Conservation (phyloP, 2,797 vertebrate species). For the Acrocephalus scirpaceus region DNA sequence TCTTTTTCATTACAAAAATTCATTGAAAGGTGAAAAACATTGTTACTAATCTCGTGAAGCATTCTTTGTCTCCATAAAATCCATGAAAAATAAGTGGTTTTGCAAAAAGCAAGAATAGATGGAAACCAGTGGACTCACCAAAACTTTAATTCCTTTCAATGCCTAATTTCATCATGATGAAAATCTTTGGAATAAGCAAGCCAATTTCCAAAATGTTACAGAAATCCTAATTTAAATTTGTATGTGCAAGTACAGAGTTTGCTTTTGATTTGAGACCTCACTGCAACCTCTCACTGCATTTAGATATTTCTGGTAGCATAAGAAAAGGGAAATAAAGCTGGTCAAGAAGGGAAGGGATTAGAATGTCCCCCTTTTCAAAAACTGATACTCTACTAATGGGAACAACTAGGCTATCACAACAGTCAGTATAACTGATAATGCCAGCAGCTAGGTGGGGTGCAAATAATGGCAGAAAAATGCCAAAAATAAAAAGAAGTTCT, state of each 20-base stretch:
- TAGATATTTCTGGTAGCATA: not conserved
- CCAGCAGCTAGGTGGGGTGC: not conserved
- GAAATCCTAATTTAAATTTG: not conserved
- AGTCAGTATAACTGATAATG: not conserved
- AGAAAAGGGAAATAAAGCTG: not conserved
- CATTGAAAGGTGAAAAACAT: not conserved
- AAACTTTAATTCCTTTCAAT: not conserved
- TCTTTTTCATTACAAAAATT: not conserved
- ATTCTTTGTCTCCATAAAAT: not conserved
- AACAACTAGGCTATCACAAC: not conserved
- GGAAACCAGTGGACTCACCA: not conserved
- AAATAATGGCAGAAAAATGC: not conserved
- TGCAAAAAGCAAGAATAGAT: not conserved
- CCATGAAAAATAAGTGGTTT: not conserved
- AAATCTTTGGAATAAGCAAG: not conserved
- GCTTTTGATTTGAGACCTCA: not conserved
- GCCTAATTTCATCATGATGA: not conserved
- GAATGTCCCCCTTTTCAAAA: not conserved
- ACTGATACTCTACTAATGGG: not conserved
- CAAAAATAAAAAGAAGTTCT: not conserved
- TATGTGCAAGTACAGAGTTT: not conserved
- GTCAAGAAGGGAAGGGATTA: not conserved
- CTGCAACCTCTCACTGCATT: not conserved
- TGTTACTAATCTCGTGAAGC: not conserved
- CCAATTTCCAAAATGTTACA: not conserved